Conservation (phyloP, 2,797 vertebrate genomes). For the Leptoclinus maculatus region DNA sequence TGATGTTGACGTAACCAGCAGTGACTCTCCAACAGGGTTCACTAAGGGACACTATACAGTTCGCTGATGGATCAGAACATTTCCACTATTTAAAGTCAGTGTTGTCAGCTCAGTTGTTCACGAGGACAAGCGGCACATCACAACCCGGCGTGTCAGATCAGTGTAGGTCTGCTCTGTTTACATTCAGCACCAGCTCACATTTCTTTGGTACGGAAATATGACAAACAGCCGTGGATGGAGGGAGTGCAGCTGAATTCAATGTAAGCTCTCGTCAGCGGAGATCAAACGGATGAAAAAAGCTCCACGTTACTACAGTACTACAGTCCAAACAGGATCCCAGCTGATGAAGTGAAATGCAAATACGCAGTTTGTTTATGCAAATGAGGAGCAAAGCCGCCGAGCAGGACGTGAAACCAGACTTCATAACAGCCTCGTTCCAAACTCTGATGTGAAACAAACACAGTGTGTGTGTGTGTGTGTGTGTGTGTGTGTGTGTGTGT, state of each 20-base stretch:
- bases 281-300: slow-evolving; percentile 32
- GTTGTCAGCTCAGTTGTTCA: slow-evolving; percentile 40
- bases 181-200: slow-evolving; percentile 35
- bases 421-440: slow-evolving; percentile 40
- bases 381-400: slow-evolving; percentile 52
- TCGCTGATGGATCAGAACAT: slow-evolving; percentile 21
- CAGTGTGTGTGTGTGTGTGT: neutral
- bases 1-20: slow-evolving; percentile 36
- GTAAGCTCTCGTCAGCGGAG: slow-evolving; percentile 26
- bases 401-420: slow-evolving; percentile 49
- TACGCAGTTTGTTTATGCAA: slow-evolving; percentile 67
- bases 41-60: neutral
- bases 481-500: slow-evolving; percentile 3
- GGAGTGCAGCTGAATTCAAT: slow-evolving; percentile 19
- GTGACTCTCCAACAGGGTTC: slow-evolving; percentile 8
- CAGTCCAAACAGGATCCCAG: slow-evolving; percentile 52
- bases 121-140: slow-evolving; percentile 30
- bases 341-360: slow-evolving; percentile 68
- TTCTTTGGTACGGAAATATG: slow-evolving; percentile 50
- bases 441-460: slow-evolving; percentile 41
- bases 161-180: slow-evolving; percentile 28
- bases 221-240: slow-evolving; percentile 29
- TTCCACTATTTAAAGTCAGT: slow-evolving; percentile 15
- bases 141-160: slow-evolving; percentile 35
- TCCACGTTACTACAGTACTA: slow-evolving; percentile 16